These are phyloP conservation scores for Mastacembelus armatus DNA, from an alignment of 2,797 vertebrate genomes.

Conservation along the genomic window DNA sequence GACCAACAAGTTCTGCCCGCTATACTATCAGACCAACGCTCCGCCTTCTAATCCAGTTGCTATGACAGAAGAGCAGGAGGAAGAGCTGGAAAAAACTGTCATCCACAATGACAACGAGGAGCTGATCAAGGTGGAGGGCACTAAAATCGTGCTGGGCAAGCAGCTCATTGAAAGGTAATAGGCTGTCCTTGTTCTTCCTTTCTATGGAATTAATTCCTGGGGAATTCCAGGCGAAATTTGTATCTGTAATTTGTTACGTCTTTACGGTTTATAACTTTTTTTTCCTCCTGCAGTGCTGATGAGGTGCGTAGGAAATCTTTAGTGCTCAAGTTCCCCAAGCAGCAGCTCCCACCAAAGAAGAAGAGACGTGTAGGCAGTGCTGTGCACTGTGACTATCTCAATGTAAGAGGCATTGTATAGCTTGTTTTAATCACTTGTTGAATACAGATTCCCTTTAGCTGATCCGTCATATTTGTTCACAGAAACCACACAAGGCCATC, in stretches of 20 bases:
- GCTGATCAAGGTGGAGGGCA: constrained; percentile 98
- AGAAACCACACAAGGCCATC: constrained; percentile 98
- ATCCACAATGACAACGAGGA: constrained; percentile 99
- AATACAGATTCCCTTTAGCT: background rate
- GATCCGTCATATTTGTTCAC: constrained; percentile 1
- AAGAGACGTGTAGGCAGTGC: constrained; percentile 96
- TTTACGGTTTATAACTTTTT: background rate
- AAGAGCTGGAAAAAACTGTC: constrained; percentile 97
- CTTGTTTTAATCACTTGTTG: background rate
- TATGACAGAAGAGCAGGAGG: constrained; percentile 99
- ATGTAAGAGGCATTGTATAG: constrained; percentile 83
- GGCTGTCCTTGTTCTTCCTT: background rate
- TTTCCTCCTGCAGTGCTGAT: constrained; percentile 87
- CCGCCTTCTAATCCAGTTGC: constrained; percentile 98
- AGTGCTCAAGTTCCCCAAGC: constrained; percentile 98
- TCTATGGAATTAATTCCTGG: too few relatives aligned
- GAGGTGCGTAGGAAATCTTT: constrained; percentile 97
- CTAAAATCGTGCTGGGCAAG: constrained; percentile 98
- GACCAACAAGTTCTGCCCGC: constrained; percentile 98
- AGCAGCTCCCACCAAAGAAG: constrained; percentile 97
- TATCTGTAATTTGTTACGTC: background rate
- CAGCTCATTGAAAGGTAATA: constrained; percentile 97
- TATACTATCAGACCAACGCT: constrained; percentile 99
- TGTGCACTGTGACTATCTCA: constrained; percentile 97
- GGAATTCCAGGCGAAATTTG: too few relatives aligned